phyloP scores from a whole-genome alignment of 2,888 invertebrate genomes.

The Agelastica alni region DNA sequence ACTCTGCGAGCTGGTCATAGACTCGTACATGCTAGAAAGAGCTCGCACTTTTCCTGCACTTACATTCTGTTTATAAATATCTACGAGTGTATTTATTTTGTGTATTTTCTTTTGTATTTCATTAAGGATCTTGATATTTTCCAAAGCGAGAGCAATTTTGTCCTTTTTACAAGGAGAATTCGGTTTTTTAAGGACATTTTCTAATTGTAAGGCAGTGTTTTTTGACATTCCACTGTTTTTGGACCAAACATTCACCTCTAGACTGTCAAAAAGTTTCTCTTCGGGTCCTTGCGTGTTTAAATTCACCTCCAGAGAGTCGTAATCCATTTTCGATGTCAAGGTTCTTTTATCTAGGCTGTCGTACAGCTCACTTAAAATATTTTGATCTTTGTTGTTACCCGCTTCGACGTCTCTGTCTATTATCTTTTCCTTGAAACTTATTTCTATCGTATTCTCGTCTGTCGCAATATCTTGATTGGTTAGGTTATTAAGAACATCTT shows the following conservation, averaged over 20 bases:
- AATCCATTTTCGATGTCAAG: slow-evolving; percentile 47
- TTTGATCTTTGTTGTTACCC: slow-evolving; percentile 31
- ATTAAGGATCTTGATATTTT: slow-evolving; percentile 66
- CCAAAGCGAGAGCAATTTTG: slow-evolving; percentile 54
- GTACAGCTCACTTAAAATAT: slow-evolving; percentile 49
- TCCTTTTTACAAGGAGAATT: slow-evolving; percentile 36
- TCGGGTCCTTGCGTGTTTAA: slow-evolving; percentile 44
- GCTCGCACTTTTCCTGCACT: slow-evolving; percentile 72
- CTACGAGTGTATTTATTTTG: slow-evolving; percentile 71
- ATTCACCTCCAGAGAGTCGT: slow-evolving; percentile 51
- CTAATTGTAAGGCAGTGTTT: slow-evolving; percentile 39
- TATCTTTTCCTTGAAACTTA: slow-evolving; percentile 54
- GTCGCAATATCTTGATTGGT: slow-evolving; percentile 40
- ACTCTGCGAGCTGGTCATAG: slow-evolving; percentile 62
- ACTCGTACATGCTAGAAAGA: slow-evolving; percentile 73
- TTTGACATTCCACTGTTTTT: slow-evolving; percentile 38
- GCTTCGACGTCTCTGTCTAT: slow-evolving; percentile 52
- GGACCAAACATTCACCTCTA: slow-evolving; percentile 48
- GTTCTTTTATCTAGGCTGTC: slow-evolving; percentile 52
- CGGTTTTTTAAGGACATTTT: slow-evolving; percentile 55
- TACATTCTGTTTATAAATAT: slow-evolving; percentile 61
- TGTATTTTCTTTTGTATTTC: slow-evolving; percentile 72
- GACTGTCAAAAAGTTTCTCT: slow-evolving; percentile 46
- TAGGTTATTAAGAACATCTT: slow-evolving; percentile 36
- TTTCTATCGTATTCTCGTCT: slow-evolving; percentile 51